phyloP scores from a whole-genome alignment of 2,888 invertebrate genomes.

The Listrodromus nycthemerus region DNA sequence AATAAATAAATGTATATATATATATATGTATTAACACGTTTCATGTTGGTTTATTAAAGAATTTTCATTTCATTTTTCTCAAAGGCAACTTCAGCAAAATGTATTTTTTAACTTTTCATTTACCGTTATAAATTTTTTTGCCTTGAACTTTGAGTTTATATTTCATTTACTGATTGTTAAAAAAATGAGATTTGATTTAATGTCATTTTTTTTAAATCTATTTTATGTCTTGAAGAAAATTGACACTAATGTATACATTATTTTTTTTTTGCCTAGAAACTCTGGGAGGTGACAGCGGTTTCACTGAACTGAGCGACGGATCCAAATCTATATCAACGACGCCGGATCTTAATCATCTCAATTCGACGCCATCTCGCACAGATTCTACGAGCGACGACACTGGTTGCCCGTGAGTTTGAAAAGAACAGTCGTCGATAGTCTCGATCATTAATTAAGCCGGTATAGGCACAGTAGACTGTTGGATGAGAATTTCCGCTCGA shows the following conservation, averaged over 20 bases:
- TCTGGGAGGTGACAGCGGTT: slow-evolving; percentile 80
- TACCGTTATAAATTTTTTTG: too few species aligned
- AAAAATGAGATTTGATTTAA: not conserved
- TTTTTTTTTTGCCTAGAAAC: slow-evolving; percentile 73
- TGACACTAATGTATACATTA: not conserved
- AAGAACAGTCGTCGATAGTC: slow-evolving; percentile 43
- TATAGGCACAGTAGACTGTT: slow-evolving; percentile 56
- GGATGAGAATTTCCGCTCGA: slow-evolving; percentile 47
- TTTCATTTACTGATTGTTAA: not conserved
- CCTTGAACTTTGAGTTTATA: too few species aligned
- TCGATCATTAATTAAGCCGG: slow-evolving; percentile 57
- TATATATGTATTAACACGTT: too few species aligned
- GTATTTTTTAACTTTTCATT: too few species aligned
- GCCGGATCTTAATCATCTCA: slow-evolving; percentile 77
- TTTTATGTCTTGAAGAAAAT: not conserved
- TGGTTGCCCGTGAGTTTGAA: slow-evolving; percentile 80
- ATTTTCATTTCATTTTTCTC: too few species aligned
- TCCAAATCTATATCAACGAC: slow-evolving; percentile 80
- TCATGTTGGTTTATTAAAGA: too few species aligned
- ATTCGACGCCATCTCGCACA: slow-evolving; percentile 76
- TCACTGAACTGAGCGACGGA: slow-evolving; percentile 80
- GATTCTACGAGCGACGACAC: slow-evolving; percentile 82
- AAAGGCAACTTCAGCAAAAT: too few species aligned
- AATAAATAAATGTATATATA: too few species aligned
- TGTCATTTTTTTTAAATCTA: not conserved